These are phyloP conservation scores for Mirza zaza DNA, from an alignment of 2,113 vertebrate species.

Conservation along the genomic window DNA sequence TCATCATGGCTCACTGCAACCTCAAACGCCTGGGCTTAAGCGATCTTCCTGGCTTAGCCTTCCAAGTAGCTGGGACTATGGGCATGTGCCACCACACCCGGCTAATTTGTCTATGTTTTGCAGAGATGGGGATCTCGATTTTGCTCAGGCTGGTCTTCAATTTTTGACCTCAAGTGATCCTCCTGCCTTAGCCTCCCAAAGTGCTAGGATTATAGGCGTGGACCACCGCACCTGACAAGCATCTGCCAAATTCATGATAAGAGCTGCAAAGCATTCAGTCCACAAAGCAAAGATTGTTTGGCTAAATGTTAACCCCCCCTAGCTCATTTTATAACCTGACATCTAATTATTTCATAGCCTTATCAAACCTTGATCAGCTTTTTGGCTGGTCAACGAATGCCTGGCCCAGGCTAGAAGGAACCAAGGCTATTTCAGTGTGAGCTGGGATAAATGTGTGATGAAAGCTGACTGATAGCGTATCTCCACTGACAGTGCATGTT, in stretches of 20 bases:
- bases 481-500: fast-evolving
- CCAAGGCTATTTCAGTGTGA: not conserved
- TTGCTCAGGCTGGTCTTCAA: too few species aligned
- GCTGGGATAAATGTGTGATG: fast-evolving
- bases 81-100: too few species aligned
- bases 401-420: not conserved
- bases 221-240: too few species aligned
- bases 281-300: not conserved
- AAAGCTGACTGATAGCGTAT: not conserved
- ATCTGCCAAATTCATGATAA: not conserved
- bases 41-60: too few species aligned
- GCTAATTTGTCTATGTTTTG: too few species aligned
- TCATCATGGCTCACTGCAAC: too few species aligned
- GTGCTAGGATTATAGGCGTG: too few species aligned
- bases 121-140: too few species aligned
- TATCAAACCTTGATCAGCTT: not conserved
- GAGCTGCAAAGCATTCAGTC: not conserved
- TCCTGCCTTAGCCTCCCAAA: too few species aligned
- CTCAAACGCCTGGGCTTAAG: too few species aligned
- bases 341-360: not conserved
- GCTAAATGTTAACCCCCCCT: not conserved
- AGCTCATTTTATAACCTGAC: not conserved
- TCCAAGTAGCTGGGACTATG: too few species aligned
- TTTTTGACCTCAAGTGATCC: too few species aligned
- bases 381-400: not conserved